Evolutionary conservation across 2,113 vertebrate species (phyloP).

Genomic region (Gavialis gangeticus): DNA sequence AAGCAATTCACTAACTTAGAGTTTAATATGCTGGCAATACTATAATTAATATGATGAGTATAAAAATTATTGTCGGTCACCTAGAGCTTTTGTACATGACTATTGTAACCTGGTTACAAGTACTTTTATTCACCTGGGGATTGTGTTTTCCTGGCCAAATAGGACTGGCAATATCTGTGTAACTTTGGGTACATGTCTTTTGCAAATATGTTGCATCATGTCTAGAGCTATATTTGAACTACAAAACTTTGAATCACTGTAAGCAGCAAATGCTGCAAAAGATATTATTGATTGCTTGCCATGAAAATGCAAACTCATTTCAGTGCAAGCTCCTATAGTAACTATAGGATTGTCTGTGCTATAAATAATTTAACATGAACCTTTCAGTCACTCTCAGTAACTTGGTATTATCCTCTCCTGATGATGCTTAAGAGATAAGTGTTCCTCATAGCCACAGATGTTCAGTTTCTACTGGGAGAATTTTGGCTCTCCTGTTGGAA

Average conservation of each 20-base stretch:
- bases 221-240: background rate
- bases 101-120: background rate
- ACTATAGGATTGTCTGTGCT: background rate
- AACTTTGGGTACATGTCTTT: background rate
- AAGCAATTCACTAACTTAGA: background rate
- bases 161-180: background rate
- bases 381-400: background rate
- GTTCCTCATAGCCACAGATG: background rate
- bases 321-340: background rate
- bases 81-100: background rate
- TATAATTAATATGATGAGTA: background rate
- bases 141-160: background rate
- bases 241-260: background rate
- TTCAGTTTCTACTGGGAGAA: too few relatives aligned
- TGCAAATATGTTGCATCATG: background rate
- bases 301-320: background rate
- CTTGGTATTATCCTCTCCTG: background rate
- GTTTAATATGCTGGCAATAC: background rate
- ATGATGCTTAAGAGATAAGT: background rate
- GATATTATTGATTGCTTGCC: background rate
- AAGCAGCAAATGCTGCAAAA: background rate
- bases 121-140: background rate
- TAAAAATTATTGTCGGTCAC: background rate
- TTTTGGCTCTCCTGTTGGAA: too few relatives aligned
- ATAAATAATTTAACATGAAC: constrained; percentile 10